phyloP scores from a whole-genome alignment of 2,113 vertebrate genomes.

The Epinephelus cyanopodus region DNA sequence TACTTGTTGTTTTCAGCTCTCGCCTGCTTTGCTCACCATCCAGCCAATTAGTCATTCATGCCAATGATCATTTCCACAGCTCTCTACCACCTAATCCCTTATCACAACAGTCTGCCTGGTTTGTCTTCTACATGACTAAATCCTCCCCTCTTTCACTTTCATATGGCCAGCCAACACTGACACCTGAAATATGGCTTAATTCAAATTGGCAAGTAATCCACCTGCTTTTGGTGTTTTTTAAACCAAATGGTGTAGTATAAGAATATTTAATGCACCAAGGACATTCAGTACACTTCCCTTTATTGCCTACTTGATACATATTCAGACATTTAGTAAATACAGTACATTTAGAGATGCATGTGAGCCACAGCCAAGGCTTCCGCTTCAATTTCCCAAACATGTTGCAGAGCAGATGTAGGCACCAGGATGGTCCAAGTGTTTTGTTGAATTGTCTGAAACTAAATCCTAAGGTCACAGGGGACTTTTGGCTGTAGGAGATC shows the following conservation, averaged over 20 bases:
- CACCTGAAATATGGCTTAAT: background rate
- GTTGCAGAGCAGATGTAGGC: background rate
- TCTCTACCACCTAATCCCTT: conserved; percentile 29
- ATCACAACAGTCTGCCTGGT: conserved; percentile 43
- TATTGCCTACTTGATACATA: background rate
- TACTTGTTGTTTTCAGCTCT: background rate
- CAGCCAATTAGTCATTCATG: conserved; percentile 40
- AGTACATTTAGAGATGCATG: background rate
- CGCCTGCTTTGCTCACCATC: background rate
- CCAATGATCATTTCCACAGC: conserved; percentile 26
- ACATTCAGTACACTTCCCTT: background rate
- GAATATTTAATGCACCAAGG: background rate
- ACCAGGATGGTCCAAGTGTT: background rate
- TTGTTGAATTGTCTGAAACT: background rate
- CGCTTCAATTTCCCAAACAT: background rate
- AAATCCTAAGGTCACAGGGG: background rate
- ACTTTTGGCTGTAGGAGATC: background rate
- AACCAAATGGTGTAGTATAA: background rate
- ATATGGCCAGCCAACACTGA: background rate
- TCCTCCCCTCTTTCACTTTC: conserved; percentile 11
- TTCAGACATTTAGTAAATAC: background rate
- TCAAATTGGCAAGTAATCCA: background rate
- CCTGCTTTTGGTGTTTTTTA: background rate
- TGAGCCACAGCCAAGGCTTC: background rate
- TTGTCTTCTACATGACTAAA: conserved; percentile 23